Conservation (phyloP, 2,797 vertebrate species). For the Distichodus sexfasciatus region DNA sequence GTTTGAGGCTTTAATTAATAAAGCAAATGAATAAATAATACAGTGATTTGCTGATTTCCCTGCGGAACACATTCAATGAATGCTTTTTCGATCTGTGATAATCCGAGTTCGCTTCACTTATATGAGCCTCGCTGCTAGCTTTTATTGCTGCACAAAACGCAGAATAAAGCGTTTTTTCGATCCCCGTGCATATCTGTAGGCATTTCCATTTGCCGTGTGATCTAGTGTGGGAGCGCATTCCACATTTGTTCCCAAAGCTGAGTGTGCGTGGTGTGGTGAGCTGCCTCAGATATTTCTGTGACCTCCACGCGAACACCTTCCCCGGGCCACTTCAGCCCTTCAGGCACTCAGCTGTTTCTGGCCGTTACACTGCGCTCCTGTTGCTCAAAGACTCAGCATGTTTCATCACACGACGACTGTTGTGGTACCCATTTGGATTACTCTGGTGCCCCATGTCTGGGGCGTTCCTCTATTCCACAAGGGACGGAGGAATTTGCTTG, state of each 20-base stretch:
- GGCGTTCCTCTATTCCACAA: constrained; percentile 6
- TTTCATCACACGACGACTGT: constrained; percentile 56
- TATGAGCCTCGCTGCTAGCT: no score
- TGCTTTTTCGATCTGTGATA: no score
- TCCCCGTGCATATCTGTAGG: constrained; percentile 24
- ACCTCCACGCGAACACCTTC: constrained; percentile 47
- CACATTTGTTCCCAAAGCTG: constrained; percentile 53
- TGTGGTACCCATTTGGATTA: constrained; percentile 50
- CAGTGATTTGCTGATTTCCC: no score
- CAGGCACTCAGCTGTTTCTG: constrained; percentile 74
- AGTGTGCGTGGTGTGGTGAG: constrained; percentile 65
- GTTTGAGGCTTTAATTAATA: no score
- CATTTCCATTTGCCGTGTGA: constrained; percentile 44
- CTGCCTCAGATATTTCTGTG: constrained; percentile 72
- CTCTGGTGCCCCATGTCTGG: constrained; percentile 41
- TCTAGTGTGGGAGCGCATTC: constrained; percentile 33
- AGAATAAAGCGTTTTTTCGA: constrained; percentile 2
- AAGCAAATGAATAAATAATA: no score
- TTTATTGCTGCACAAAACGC: no score
- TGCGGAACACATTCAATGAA: no score
- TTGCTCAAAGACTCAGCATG: constrained; percentile 50
- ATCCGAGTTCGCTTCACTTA: no score
- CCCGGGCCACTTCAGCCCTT: constrained; percentile 68
- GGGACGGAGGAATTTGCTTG: background rate
- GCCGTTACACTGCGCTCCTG: constrained; percentile 64